Percentiles rank a stretch among this genome's conserved stretches.
phyloP scores from a whole-genome alignment of 2,113 vertebrate genomes.

The Chionis minor region DNA sequence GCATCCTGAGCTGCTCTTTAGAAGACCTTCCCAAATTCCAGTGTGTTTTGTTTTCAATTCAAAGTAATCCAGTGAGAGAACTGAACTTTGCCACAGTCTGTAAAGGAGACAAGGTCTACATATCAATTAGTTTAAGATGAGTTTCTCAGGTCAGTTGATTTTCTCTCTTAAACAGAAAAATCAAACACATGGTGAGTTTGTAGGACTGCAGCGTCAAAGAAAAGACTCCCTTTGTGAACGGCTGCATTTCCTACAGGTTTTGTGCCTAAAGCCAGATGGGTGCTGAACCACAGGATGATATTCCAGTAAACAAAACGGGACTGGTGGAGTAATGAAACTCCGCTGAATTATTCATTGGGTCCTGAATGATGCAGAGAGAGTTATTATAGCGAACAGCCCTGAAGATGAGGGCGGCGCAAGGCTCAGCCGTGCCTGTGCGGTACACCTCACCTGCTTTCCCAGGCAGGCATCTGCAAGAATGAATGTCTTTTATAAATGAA shows the following conservation, averaged over 20 bases:
- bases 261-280: neutral
- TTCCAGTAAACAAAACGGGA: slow-evolving; percentile 27
- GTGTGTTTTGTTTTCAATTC: neutral
- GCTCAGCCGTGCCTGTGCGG: neutral
- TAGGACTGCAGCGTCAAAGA: neutral
- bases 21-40: neutral
- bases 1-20: neutral
- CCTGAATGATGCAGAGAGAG: slow-evolving; percentile 26
- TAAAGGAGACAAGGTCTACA: neutral
- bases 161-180: neutral
- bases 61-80: neutral
- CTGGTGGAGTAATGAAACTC: neutral
- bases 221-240: neutral
- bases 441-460: neutral
- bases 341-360: slow-evolving; percentile 55
- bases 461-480: neutral
- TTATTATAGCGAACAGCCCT: neutral
- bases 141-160: neutral
- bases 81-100: neutral
- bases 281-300: neutral
- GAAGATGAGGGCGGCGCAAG: neutral
- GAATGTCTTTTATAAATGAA: neutral
- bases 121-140: neutral
- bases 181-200: neutral
- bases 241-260: neutral